Base-by-base conservation (phyloP, 2,888 invertebrate species). In the Melanostoma mellinum region DNA sequence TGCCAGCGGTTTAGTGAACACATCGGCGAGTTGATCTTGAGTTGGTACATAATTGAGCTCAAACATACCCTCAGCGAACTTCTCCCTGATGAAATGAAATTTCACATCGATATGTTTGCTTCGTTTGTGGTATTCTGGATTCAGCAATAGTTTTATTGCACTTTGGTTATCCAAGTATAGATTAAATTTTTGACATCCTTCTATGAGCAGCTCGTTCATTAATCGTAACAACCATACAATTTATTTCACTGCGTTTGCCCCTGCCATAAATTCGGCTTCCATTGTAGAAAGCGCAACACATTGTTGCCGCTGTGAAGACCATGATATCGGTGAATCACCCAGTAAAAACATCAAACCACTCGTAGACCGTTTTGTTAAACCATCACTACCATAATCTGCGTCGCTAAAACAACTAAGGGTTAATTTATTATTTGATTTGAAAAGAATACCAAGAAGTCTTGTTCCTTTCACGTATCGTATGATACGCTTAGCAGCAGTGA, bases 1-100 rank as follows among this genome's bases (percentile, higher is more conserved):
- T 3, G 53, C 32, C 33, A 72, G 36, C 3, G 72, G 36, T 3
- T 72, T 72, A 3, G 72, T 60, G n/a, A 72, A 72, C 40, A 72
- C 44, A 58, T 69, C 50, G 8, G 69, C 69, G 3, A 58, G 48
- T 40, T 72, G 78, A 6, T 38, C 56, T 6, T 69, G 30, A 38
- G 56, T 69, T 33, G 68, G 32, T 10, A 58, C 6, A 33, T 69
- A 69, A 4, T 4, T 53, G 9, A 67, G 35, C 4, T 55, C 55
- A 48, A 53, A n/a, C n/a, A n/a, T n/a, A n/a, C n/a, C n/a, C n/a
- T n/a, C n/a, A n/a, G n/a, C n/a, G n/a, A n/a, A n/a, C 36, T 55
- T 55, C 20, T 55, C 55, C 36, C 55, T 8, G 8, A 55, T 55
- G 36, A 55, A 55, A 38, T 55, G 55, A 4, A n/a, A 36, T 6